Evolutionary conservation across 2,113 vertebrate genomes (phyloP).

Genomic region (Bungarus multicinctus): DNA sequence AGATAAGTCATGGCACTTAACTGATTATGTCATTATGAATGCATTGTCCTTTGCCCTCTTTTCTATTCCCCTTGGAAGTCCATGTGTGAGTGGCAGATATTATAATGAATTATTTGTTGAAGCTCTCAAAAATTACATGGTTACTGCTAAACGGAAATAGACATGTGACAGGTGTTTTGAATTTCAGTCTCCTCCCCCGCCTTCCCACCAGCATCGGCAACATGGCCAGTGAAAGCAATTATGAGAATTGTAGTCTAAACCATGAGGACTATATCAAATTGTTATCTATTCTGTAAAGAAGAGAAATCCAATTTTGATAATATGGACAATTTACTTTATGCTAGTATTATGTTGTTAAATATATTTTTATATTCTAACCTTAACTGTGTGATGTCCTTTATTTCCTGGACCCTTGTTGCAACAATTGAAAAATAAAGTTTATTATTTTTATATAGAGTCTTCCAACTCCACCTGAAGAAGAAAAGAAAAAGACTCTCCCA

Average conservation of each 20-base stretch:
- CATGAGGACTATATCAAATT: background rate
- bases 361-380: background rate
- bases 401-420: background rate
- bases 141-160: background rate
- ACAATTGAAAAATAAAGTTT: background rate
- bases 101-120: background rate
- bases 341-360: background rate
- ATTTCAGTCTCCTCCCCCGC: background rate
- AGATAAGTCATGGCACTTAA: background rate
- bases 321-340: background rate
- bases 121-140: background rate
- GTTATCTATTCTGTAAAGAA: background rate
- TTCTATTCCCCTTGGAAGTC: background rate
- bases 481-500: constrained; percentile 86
- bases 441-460: constrained; percentile 55
- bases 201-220: background rate
- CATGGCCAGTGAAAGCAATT: background rate
- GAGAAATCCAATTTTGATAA: background rate
- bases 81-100: background rate
- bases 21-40: background rate
- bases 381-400: background rate
- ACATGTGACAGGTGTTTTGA: background rate
- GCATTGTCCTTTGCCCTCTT: background rate
- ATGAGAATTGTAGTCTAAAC: background rate
- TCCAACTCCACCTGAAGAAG: constrained; percentile 65